Evolutionary conservation across 1,140 invertebrate genomes (phyloP).

Genomic region (Mylabris phalerata): DNA sequence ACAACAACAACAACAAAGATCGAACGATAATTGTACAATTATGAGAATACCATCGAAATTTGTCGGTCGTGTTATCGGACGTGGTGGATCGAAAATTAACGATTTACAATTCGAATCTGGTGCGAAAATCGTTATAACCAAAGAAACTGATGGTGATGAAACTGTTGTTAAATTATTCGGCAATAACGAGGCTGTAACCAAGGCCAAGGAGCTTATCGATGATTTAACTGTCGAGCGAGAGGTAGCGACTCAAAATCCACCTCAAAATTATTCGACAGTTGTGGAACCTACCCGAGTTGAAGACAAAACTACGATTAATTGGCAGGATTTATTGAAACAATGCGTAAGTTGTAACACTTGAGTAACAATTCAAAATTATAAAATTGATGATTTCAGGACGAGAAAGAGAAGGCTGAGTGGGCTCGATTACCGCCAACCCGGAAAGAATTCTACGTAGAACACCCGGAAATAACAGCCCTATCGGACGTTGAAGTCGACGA

Average conservation of each 20-base stretch:
- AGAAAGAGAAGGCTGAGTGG: slow-evolving; percentile 51
- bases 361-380: not conserved
- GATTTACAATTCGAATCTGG: slow-evolving; percentile 59
- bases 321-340: slow-evolving; percentile 35
- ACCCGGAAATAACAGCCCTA: slow-evolving; percentile 61
- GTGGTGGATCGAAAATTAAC: slow-evolving; percentile 66
- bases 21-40: not conserved
- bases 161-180: slow-evolving; percentile 50
- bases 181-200: slow-evolving; percentile 48
- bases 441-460: slow-evolving; percentile 83
- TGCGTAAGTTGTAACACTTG: slow-evolving; percentile 17
- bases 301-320: slow-evolving; percentile 36
- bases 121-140: slow-evolving; percentile 46
- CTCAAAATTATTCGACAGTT: not conserved
- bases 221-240: slow-evolving; percentile 36
- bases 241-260: not conserved
- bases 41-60: slow-evolving; percentile 20
- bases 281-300: not conserved
- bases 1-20: not conserved
- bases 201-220: slow-evolving; percentile 41
- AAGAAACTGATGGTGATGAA: slow-evolving; percentile 39
- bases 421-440: slow-evolving; percentile 56
- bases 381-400: slow-evolving; percentile 41
- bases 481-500: slow-evolving; percentile 51
- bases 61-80: slow-evolving; percentile 44